phyloP scores from a whole-genome alignment of 2,888 invertebrate genomes.

The Xestobium rufovillosum region DNA sequence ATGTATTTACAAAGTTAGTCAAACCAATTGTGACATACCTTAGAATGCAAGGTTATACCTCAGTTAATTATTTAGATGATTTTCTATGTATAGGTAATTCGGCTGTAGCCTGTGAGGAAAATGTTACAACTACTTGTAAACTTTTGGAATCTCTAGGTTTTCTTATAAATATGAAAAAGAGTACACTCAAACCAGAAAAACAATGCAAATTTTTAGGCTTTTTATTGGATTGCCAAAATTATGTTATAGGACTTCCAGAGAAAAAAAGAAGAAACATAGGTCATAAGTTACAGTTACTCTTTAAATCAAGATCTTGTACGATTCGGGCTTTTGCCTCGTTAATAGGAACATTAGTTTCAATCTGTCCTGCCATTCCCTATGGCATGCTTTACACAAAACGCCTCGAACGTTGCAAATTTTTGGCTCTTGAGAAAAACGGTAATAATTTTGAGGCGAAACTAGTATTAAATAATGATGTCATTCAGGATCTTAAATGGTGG shows the following conservation, averaged over 20 bases:
- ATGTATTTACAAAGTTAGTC: conserved; percentile 26
- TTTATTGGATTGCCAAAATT: conserved; percentile 10
- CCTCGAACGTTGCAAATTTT: conserved; percentile 4
- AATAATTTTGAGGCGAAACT: too few relatives aligned
- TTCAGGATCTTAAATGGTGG: conserved; percentile 12
- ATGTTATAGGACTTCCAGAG: conserved; percentile 11
- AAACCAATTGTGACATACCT: conserved; percentile 21
- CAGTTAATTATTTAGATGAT: conserved; percentile 25
- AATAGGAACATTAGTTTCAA: conserved; percentile 8
- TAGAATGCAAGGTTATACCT: conserved; percentile 19
- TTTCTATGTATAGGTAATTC: conserved; percentile 18
- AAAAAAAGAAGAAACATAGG: conserved; percentile 10
- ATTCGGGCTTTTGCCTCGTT: too few relatives aligned
- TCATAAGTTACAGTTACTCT: too few relatives aligned
- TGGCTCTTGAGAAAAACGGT: neutral
- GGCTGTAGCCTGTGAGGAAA: conserved; percentile 12
- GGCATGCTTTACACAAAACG: conserved; percentile 8
- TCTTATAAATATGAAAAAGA: conserved; percentile 19
- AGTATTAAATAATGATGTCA: conserved; percentile 4
- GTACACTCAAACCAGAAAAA: conserved; percentile 13
- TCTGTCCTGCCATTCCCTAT: conserved; percentile 10
- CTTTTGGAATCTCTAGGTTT: conserved; percentile 16
- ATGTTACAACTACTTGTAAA: conserved; percentile 9
- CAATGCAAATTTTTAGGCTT: conserved; percentile 20
- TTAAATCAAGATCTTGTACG: too few relatives aligned